Evolutionary conservation across 1,140 invertebrate species (phyloP).

Genomic region (Drepana arcuata): DNA sequence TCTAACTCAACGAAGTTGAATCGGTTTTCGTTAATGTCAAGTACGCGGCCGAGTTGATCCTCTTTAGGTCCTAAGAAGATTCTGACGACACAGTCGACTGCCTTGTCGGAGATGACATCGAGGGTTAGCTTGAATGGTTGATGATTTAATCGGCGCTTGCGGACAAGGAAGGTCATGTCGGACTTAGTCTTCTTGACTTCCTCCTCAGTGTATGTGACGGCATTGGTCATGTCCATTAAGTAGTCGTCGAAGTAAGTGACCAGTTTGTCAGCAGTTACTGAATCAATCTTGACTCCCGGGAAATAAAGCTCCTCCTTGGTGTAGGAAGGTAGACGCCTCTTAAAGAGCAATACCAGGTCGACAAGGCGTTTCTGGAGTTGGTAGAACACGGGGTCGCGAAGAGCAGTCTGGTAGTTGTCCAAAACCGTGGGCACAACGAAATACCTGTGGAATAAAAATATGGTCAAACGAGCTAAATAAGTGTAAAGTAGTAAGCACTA

Average conservation of each 20-base stretch:
- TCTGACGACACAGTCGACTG: slow-evolving; percentile 71
- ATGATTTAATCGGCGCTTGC: slow-evolving; percentile 75
- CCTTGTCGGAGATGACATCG: slow-evolving; percentile 72
- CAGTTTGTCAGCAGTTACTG: slow-evolving; percentile 70
- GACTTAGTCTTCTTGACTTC: slow-evolving; percentile 47
- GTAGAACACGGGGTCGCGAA: slow-evolving; percentile 80
- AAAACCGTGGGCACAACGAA: slow-evolving; percentile 69
- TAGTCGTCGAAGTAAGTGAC: slow-evolving; percentile 74
- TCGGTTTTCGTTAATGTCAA: slow-evolving; percentile 68
- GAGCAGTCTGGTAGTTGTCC: slow-evolving; percentile 73
- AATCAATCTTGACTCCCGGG: slow-evolving; percentile 73
- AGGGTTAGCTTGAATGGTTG: slow-evolving; percentile 77
- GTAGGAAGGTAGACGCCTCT: slow-evolving; percentile 75
- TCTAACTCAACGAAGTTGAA: slow-evolving; percentile 73
- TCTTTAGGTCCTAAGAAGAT: slow-evolving; percentile 81
- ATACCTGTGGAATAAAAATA: slow-evolving; percentile 41
- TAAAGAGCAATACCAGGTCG: slow-evolving; percentile 72
- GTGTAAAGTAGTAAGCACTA: too few relatives aligned
- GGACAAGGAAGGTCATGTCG: slow-evolving; percentile 68
- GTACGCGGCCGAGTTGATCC: slow-evolving; percentile 64
- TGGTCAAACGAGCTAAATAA: slow-evolving; percentile 24
- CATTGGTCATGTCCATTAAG: slow-evolving; percentile 71
- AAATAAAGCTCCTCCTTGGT: slow-evolving; percentile 76
- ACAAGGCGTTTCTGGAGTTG: slow-evolving; percentile 76
- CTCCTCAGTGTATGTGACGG: slow-evolving; percentile 46